A percentile compares a stretch with the other conserved stretches of the same genome.
Conservation (phyloP, 2,888 invertebrate species). For the Ichneumon xanthorius region DNA sequence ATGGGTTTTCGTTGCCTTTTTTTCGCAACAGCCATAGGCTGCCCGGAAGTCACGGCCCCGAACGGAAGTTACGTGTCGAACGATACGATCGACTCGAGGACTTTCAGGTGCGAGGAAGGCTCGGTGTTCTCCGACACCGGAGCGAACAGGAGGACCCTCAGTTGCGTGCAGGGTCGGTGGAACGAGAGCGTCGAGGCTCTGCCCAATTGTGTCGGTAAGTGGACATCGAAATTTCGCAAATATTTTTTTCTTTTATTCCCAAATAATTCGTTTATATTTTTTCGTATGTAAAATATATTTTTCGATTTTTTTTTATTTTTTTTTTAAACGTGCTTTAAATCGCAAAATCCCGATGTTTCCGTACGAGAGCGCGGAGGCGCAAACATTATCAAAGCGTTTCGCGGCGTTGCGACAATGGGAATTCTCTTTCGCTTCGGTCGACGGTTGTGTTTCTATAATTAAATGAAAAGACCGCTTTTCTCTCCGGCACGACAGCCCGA, state of each 20-base stretch:
- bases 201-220: slow-evolving; percentile 88
- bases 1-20: slow-evolving; percentile 1
- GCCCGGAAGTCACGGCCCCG: slow-evolving; percentile 88
- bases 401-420: not conserved
- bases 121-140: slow-evolving; percentile 90
- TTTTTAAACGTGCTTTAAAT: not conserved
- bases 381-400: not conserved
- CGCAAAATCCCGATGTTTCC: not conserved
- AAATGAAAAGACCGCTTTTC: slow-evolving; percentile 8
- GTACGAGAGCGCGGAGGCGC: not conserved
- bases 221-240: not conserved
- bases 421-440: slow-evolving; percentile 21
- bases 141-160: slow-evolving; percentile 87
- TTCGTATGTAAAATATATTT: too few species aligned
- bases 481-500: slow-evolving; percentile 9
- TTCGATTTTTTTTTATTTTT: not conserved
- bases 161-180: slow-evolving; percentile 90
- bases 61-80: slow-evolving; percentile 89
- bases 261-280: not conserved
- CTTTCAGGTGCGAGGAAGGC: slow-evolving; percentile 89
- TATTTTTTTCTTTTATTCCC: not conserved
- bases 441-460: slow-evolving; percentile 8
- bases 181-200: slow-evolving; percentile 86
- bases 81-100: slow-evolving; percentile 88
- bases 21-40: slow-evolving; percentile 87